Percentiles rank a stretch among this genome's conserved stretches.
These are phyloP conservation scores for Heliornis fulica DNA, from an alignment of 2,113 vertebrate genomes.

Conservation along the genomic window DNA sequence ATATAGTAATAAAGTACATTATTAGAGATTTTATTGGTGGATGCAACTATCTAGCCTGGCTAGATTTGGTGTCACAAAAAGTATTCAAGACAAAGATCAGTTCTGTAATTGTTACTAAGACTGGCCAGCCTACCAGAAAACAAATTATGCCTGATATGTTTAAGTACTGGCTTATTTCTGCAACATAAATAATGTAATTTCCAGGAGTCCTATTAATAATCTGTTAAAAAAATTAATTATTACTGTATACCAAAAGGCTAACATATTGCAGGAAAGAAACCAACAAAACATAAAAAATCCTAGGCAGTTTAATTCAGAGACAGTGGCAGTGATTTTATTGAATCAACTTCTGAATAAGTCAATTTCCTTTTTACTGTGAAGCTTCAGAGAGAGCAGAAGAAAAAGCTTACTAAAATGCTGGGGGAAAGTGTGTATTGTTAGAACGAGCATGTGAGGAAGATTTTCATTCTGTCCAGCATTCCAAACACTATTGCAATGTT, in stretches of 20 bases:
- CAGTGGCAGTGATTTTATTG: background rate
- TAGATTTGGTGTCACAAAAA: background rate
- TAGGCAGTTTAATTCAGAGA: background rate
- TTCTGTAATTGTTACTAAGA: background rate
- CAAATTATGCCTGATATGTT: background rate
- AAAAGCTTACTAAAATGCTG: background rate
- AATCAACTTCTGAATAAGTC: background rate
- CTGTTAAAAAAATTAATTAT: background rate
- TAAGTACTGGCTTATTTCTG: background rate
- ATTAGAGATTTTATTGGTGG: background rate
- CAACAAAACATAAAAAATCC: background rate
- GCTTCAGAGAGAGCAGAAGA: background rate
- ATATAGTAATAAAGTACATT: background rate
- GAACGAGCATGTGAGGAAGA: background rate
- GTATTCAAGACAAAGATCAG: background rate
- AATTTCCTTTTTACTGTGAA: background rate
- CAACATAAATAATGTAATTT: background rate
- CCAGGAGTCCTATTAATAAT: background rate
- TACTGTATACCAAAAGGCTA: background rate
- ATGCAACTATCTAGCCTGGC: background rate
- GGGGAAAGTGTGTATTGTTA: background rate
- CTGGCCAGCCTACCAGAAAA: background rate
- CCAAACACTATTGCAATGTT: background rate
- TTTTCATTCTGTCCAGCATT: background rate
- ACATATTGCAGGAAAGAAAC: background rate